Conservation (phyloP, 2,797 vertebrate genomes). For the Psittacula derbiana region DNA sequence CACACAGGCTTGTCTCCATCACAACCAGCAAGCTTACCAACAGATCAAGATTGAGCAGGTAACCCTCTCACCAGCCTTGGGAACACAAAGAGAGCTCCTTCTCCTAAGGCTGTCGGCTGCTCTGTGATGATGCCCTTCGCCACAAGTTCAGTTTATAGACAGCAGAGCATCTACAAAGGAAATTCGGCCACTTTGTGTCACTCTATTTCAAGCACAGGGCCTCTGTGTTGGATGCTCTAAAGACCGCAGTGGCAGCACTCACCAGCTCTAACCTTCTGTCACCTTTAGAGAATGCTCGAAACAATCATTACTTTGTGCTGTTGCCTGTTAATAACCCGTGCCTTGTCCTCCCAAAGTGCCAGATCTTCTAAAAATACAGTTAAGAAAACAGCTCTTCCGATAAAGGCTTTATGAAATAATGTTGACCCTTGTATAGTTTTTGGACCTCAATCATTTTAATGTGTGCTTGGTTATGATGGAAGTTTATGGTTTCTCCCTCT, state of each 20-base stretch:
- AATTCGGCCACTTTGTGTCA: background rate
- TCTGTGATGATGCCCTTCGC: background rate
- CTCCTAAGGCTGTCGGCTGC: background rate
- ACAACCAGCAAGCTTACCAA: background rate
- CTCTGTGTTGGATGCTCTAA: background rate
- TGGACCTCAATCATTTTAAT: background rate
- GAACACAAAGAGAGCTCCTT: background rate
- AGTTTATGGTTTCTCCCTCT: background rate
- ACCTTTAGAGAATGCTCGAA: background rate
- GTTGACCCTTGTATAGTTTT: background rate
- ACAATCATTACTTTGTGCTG: background rate
- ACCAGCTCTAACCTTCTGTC: background rate
- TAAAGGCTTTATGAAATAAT: background rate
- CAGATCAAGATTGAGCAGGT: background rate
- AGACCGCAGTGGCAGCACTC: background rate
- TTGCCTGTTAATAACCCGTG: background rate
- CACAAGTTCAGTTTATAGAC: background rate
- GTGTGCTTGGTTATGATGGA: background rate
- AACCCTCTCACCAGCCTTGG: background rate
- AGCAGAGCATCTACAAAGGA: background rate
- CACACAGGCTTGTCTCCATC: background rate
- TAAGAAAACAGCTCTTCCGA: background rate
- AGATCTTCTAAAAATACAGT: background rate
- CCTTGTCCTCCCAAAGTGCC: background rate
- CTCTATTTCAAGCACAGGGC: background rate